phyloP scores from a whole-genome alignment of 1,140 invertebrate genomes.

The Pogonus chalceus region DNA sequence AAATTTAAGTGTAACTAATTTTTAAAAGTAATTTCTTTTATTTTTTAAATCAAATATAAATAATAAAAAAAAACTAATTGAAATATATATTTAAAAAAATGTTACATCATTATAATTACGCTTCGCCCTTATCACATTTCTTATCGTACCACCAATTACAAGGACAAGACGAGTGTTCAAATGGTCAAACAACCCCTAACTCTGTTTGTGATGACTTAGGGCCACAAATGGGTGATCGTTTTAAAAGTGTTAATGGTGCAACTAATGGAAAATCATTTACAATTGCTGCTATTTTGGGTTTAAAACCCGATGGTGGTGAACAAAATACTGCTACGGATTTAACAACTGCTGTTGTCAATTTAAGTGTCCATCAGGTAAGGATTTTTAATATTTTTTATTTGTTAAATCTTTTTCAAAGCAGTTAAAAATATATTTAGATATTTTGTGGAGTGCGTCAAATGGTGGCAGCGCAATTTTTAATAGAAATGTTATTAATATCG shows the following conservation, averaged over 20 bases:
- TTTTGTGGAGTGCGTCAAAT: no score
- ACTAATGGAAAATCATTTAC: conserved; percentile 56
- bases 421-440: no score
- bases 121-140: conserved; percentile 29
- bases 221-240: conserved; percentile 22
- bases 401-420: no score
- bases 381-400: no score
- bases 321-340: conserved; percentile 17
- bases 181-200: conserved; percentile 20
- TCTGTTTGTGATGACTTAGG: conserved; percentile 22
- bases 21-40: no score
- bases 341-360: conserved; percentile 24
- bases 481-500: no score
- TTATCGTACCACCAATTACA: conserved; percentile 29
- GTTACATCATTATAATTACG: conserved; percentile 32
- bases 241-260: conserved; percentile 19
- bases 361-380: conserved; percentile 22
- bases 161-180: conserved; percentile 22
- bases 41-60: no score
- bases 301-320: conserved; percentile 36
- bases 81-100: conserved; percentile 16
- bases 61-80: no score
- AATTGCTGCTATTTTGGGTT: conserved; percentile 69
- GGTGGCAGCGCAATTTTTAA: no score
- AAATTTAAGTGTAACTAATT: no score